Percentiles rank a stretch among this genome's conserved stretches.
phyloP scores from a whole-genome alignment of 1,140 invertebrate species.

The Aphelinus atriplicis region DNA sequence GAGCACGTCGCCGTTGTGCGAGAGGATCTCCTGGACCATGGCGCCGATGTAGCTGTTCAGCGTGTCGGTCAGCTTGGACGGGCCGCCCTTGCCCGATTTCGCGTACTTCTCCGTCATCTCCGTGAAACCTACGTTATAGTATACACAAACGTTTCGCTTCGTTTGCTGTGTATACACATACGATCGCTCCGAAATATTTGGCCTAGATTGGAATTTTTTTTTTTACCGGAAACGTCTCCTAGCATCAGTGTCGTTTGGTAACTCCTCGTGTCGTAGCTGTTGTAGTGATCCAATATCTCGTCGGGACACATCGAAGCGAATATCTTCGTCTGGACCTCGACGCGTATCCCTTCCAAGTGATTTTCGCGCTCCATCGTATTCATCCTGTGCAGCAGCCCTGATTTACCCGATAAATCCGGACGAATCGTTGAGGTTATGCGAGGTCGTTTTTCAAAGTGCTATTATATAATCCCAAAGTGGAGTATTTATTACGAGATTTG shows the following conservation, averaged over 20 bases:
- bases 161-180: too few species aligned
- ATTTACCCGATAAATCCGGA: too few species aligned
- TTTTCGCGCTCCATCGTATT: too few species aligned
- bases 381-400: too few species aligned
- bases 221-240: constrained; percentile 70
- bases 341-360: not conserved
- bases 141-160: too few species aligned
- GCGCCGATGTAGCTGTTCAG: constrained; percentile 74
- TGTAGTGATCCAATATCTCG: constrained; percentile 70
- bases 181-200: too few species aligned
- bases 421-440: too few species aligned
- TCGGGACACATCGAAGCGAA: constrained; percentile 73
- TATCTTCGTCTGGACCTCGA: constrained; percentile 64
- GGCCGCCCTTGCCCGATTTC: constrained; percentile 69
- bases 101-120: constrained; percentile 73
- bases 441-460: too few species aligned
- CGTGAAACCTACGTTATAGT: constrained; percentile 67
- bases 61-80: constrained; percentile 72
- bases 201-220: not conserved
- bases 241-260: constrained; percentile 71
- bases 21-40: constrained; percentile 74
- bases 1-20: constrained; percentile 72
- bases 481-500: too few species aligned
- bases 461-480: too few species aligned
- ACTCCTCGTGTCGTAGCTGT: constrained; percentile 64